Conservation (phyloP, 92 coral and sea anemone species). For the Ricordea florida region DNA sequence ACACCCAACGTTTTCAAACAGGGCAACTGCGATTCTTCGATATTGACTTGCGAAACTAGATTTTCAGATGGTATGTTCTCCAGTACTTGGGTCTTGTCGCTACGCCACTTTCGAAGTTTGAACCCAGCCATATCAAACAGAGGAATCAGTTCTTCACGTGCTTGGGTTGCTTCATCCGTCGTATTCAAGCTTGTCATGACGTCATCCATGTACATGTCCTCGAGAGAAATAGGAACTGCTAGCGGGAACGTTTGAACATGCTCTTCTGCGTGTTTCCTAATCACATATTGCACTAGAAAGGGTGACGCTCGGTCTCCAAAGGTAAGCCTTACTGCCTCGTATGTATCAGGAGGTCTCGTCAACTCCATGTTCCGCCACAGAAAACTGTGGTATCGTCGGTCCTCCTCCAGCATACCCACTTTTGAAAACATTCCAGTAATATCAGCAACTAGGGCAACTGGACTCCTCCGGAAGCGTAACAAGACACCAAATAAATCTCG, state of each 20-base stretch:
- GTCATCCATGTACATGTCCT: constrained; percentile 50
- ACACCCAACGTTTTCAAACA: constrained; percentile 27
- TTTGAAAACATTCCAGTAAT: constrained; percentile 57
- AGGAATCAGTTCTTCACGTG: constrained; percentile 8
- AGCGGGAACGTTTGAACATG: constrained; percentile 1
- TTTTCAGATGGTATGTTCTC: background rate
- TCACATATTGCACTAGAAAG: constrained; percentile 43
- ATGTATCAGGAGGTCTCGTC: constrained; percentile 11
- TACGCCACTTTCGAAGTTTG: constrained; percentile 34
- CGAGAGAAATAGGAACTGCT: constrained; percentile 28
- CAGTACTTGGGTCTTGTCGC: constrained; percentile 1
- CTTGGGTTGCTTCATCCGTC: background rate
- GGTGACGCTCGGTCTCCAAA: constrained; percentile 59
- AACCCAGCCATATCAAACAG: constrained; percentile 42
- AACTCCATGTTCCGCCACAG: constrained; percentile 48
- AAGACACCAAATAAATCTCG: constrained; percentile 30
- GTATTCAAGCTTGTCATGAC: constrained; percentile 33
- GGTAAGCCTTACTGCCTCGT: constrained; percentile 28
- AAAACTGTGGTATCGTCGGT: constrained; percentile 49
- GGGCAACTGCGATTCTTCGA: constrained; percentile 1
- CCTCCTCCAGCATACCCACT: constrained; percentile 31
- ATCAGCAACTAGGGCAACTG: constrained; percentile 47
- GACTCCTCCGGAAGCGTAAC: constrained; percentile 34
- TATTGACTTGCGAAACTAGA: background rate
- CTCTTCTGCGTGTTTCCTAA: constrained; percentile 40